These are phyloP conservation scores for Acheta domesticus DNA, from an alignment of 2,888 invertebrate genomes.

Conservation along the genomic window DNA sequence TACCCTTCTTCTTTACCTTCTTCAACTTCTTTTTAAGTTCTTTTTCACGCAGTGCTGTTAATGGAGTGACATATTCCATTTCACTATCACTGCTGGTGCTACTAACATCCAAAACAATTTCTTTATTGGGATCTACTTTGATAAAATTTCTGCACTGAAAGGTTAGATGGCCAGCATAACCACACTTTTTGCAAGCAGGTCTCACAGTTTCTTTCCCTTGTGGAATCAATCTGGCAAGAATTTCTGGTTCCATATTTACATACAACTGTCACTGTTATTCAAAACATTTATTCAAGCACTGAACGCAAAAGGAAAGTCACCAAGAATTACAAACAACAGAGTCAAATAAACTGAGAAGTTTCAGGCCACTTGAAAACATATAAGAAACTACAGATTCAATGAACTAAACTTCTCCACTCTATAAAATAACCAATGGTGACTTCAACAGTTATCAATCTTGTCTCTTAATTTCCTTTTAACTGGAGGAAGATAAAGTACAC, in stretches of 20 bases:
- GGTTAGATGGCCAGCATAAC: slow-evolving; percentile 92
- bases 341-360: too few relatives aligned
- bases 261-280: neutral
- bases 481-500: too few relatives aligned
- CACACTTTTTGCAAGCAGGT: slow-evolving; percentile 91
- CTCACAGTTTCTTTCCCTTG: slow-evolving; percentile 72
- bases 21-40: slow-evolving; percentile 70
- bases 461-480: too few relatives aligned
- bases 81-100: slow-evolving; percentile 90
- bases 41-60: slow-evolving; percentile 73
- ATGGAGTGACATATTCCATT: slow-evolving; percentile 75
- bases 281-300: neutral
- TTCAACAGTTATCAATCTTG: too few relatives aligned
- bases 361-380: too few relatives aligned
- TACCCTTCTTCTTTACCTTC: slow-evolving; percentile 58
- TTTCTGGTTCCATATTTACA: slow-evolving; percentile 49
- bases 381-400: too few relatives aligned
- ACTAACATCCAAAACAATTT: slow-evolving; percentile 87
- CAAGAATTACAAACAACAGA: too few relatives aligned
- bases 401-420: too few relatives aligned
- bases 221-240: slow-evolving; percentile 53
- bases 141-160: slow-evolving; percentile 95
- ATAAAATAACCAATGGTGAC: too few relatives aligned
- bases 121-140: slow-evolving; percentile 88
- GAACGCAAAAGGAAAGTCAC: too few relatives aligned